Percentiles rank a stretch among this genome's conserved stretches.
These are phyloP conservation scores for Myotis myotis DNA, from an alignment of 2,797 vertebrate genomes.

Conservation along the genomic window DNA sequence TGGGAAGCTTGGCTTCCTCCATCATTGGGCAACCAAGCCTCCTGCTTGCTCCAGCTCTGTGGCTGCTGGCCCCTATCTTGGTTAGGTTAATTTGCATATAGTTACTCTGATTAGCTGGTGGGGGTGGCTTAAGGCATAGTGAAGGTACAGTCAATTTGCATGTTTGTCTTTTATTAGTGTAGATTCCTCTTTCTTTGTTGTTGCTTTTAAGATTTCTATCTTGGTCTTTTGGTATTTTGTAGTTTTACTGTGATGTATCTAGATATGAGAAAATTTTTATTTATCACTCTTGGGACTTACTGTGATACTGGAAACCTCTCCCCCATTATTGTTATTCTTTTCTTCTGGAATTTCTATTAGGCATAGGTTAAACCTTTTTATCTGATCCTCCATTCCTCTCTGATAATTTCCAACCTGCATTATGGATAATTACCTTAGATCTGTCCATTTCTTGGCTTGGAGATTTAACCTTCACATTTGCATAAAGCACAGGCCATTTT, in stretches of 20 bases:
- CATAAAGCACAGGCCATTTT: neutral
- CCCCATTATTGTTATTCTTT: neutral
- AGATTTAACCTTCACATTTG: neutral
- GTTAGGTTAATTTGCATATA: no score
- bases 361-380: neutral
- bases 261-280: neutral
- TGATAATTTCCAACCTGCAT: neutral
- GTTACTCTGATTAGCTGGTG: no score
- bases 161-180: no score
- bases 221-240: neutral
- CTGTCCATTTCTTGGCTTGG: neutral
- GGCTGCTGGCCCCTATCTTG: no score
- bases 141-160: no score
- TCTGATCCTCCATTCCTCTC: neutral
- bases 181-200: neutral
- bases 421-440: neutral
- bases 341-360: no score
- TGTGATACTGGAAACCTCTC: neutral
- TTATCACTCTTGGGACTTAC: neutral
- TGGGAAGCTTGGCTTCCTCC: no score
- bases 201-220: neutral
- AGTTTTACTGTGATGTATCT: neutral
- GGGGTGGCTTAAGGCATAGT: no score
- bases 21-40: no score
- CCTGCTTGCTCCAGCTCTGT: no score